These are phyloP conservation scores for Leucopsar rothschildi DNA, from an alignment of 2,113 vertebrate genomes.

Conservation along the genomic window DNA sequence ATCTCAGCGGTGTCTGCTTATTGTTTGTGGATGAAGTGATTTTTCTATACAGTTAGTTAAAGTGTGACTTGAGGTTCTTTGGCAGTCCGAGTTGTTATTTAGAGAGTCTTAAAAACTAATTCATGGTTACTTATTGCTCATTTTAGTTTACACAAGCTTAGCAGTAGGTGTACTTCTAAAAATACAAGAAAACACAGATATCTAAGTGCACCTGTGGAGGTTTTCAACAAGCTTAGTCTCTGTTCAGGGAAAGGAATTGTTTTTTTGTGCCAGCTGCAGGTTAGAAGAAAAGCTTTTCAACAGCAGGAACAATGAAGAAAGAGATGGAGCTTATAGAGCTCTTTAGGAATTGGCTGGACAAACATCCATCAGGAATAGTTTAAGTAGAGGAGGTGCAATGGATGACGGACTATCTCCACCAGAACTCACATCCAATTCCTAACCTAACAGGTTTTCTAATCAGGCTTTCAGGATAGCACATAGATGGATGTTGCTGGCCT, in stretches of 20 bases:
- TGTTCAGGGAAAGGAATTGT: neutral
- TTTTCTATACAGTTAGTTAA: neutral
- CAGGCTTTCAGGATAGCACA: neutral
- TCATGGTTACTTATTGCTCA: neutral
- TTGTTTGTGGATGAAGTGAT: neutral
- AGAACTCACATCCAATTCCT: neutral
- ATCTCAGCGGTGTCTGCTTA: slow-evolving; percentile 5
- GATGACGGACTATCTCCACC: neutral
- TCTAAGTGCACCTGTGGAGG: neutral
- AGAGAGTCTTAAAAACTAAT: neutral
- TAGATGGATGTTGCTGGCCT: neutral
- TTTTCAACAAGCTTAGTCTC: neutral
- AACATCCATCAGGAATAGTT: neutral
- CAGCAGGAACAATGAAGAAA: neutral
- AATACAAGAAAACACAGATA: slow-evolving; percentile 2
- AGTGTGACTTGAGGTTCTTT: neutral
- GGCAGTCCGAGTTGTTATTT: neutral
- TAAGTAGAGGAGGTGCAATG: neutral
- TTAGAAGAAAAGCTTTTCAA: neutral
- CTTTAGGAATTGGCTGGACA: neutral
- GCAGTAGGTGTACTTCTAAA: neutral
- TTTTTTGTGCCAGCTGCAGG: neutral
- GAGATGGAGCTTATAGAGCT: neutral
- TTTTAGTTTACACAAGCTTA: neutral
- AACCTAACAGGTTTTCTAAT: neutral